A percentile compares a stretch with the other conserved stretches of the same genome.
phyloP scores from a whole-genome alignment of 35 echinoderm and acorn worm species.

The Anneissia japonica region DNA sequence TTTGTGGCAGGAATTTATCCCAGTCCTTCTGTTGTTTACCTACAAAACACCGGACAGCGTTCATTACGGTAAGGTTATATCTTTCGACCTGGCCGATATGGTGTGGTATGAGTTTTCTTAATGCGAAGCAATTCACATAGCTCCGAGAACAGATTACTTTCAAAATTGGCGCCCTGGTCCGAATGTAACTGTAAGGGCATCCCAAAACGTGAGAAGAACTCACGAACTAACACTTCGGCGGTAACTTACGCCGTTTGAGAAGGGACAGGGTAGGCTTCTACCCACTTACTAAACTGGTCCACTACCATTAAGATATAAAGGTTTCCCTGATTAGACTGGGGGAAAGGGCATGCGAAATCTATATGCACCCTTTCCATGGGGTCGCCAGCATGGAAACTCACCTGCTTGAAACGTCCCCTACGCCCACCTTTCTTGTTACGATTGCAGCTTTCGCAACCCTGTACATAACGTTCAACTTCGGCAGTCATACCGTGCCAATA shows the following conservation, averaged over 20 bases:
- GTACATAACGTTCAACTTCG: not conserved
- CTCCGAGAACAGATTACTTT: conserved; percentile 12
- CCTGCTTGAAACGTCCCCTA: not conserved
- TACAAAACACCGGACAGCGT: conserved; percentile 36
- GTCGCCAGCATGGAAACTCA: conserved; percentile 25
- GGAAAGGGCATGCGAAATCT: conserved; percentile 13
- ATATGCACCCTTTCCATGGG: conserved; percentile 45
- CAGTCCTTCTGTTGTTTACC: conserved; percentile 23
- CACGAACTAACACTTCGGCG: not conserved
- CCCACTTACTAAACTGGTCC: conserved; percentile 38
- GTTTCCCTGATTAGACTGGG: not conserved
- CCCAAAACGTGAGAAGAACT: conserved; percentile 45
- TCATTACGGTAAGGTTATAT: conserved; percentile 42
- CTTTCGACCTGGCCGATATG: conserved; percentile 39
- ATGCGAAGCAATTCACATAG: conserved; percentile 22
- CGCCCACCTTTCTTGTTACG: not conserved
- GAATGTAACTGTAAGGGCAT: conserved; percentile 21
- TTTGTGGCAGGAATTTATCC: conserved; percentile 12
- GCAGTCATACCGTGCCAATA: conserved; percentile 23
- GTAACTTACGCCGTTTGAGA: conserved; percentile 21
- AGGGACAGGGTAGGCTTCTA: conserved; percentile 14
- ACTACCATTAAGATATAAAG: conserved; percentile 34
- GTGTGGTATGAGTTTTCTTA: conserved; percentile 22
- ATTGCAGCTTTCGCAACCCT: not conserved
- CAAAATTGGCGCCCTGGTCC: conserved; percentile 49